Evolutionary conservation across 2,888 invertebrate species (phyloP).

Genomic region (Caradrina kadenii): DNA sequence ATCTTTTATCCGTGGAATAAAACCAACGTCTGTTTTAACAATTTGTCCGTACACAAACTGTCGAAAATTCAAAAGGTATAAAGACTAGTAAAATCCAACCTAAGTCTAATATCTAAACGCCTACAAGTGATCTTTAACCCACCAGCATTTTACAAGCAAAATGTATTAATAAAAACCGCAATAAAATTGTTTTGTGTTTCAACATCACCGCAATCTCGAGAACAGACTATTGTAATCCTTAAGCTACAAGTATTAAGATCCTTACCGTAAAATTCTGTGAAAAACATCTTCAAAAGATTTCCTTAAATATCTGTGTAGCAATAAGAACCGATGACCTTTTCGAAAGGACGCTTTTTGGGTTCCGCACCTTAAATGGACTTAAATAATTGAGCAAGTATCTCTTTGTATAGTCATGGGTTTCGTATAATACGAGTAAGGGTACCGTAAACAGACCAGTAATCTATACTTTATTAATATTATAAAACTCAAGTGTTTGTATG

Average conservation of each 20-base stretch:
- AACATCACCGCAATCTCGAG: conserved; percentile 39
- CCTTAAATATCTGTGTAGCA: conserved; percentile 49
- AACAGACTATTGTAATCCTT: conserved; percentile 26
- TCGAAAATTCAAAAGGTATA: too few relatives aligned
- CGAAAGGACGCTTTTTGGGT: conserved; percentile 27
- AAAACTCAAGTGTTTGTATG: too few relatives aligned
- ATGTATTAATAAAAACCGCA: conserved; percentile 15
- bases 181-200: conserved; percentile 27
- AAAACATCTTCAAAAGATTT: conserved; percentile 52
- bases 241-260: conserved; percentile 42
- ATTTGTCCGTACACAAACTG: too few relatives aligned
- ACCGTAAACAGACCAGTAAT: too few relatives aligned
- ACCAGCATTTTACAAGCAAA: neutral
- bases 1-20: too few relatives aligned
- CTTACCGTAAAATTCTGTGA: conserved; percentile 41
- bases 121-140: conserved; percentile 1
- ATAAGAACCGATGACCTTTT: conserved; percentile 54
- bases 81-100: too few relatives aligned
- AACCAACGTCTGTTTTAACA: too few relatives aligned
- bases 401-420: neutral
- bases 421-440: neutral
- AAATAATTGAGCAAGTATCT: neutral
- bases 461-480: too few relatives aligned
- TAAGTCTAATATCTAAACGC: neutral
- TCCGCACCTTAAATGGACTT: neutral